Evolutionary conservation across 2,888 invertebrate genomes (phyloP).

Genomic region (Epistrophe grossulariae): DNA sequence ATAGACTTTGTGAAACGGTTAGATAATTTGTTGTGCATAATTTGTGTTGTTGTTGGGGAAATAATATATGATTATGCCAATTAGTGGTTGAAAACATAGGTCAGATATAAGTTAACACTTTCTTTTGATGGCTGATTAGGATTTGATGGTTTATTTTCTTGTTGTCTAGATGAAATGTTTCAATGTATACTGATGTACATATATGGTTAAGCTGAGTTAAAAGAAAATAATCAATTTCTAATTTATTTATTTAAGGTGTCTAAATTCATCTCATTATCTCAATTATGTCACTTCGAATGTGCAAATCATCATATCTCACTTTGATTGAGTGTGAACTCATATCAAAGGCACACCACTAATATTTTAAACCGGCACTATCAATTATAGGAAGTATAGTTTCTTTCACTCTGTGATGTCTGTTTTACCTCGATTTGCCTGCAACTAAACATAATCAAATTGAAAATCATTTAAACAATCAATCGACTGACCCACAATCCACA

Average conservation of each 20-base stretch:
- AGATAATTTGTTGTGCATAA: slow-evolving; percentile 21
- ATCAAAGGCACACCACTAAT: too few relatives aligned
- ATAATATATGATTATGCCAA: slow-evolving; percentile 38
- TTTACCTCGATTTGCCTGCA: neutral
- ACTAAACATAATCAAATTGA: slow-evolving; percentile 47
- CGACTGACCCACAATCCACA: slow-evolving; percentile 69
- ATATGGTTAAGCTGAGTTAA: neutral
- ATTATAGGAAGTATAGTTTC: too few relatives aligned
- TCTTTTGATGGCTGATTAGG: slow-evolving; percentile 2
- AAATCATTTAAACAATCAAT: slow-evolving; percentile 67
- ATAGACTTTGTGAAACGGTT: slow-evolving; percentile 32
- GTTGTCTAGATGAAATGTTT: neutral
- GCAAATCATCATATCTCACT: too few relatives aligned
- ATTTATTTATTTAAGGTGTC: too few relatives aligned
- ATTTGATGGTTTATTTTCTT: neutral
- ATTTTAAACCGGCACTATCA: too few relatives aligned
- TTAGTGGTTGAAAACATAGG: neutral
- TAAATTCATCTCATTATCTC: too few relatives aligned
- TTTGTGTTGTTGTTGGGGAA: slow-evolving; percentile 6
- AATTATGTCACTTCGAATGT: too few relatives aligned
- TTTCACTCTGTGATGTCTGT: too few relatives aligned
- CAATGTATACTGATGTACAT: neutral
- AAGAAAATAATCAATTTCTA: neutral
- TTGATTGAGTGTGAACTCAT: too few relatives aligned
- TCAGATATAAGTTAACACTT: neutral